Evolutionary conservation across 92 coral and sea anemone species (phyloP).

Genomic region (Bergia sp.): DNA sequence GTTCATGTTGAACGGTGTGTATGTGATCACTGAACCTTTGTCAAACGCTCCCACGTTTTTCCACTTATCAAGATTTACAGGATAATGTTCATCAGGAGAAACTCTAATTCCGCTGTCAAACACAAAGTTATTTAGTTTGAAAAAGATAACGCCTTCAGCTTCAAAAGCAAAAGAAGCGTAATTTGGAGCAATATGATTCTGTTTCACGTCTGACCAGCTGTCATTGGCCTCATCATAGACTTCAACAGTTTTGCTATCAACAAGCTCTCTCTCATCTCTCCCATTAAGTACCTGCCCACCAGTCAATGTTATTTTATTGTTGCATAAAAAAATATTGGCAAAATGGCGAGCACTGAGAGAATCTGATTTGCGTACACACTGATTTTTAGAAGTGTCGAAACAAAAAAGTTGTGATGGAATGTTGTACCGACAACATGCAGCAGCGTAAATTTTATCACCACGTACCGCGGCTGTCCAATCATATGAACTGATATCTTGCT

Average conservation of each 20-base stretch:
- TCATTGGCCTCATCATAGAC: neutral
- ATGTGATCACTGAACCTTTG: neutral
- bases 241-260: neutral
- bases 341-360: neutral
- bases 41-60: neutral
- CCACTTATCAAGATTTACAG: neutral
- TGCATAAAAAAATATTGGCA: neutral
- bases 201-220: neutral
- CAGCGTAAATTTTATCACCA: neutral
- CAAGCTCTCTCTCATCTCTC: neutral
- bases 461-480: neutral
- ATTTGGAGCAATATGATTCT: neutral
- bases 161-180: slow-evolving; percentile 1
- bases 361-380: neutral
- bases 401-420: neutral
- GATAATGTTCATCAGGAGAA: neutral
- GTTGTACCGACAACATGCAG: neutral
- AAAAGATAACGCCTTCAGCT: neutral
- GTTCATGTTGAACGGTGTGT: neutral
- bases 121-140: neutral
- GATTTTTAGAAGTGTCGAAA: neutral
- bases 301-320: neutral
- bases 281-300: neutral
- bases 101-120: slow-evolving; percentile 14
- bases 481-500: neutral